Evolutionary conservation across 2,797 vertebrate genomes (phyloP).

Genomic region (Sus cebifrons): DNA sequence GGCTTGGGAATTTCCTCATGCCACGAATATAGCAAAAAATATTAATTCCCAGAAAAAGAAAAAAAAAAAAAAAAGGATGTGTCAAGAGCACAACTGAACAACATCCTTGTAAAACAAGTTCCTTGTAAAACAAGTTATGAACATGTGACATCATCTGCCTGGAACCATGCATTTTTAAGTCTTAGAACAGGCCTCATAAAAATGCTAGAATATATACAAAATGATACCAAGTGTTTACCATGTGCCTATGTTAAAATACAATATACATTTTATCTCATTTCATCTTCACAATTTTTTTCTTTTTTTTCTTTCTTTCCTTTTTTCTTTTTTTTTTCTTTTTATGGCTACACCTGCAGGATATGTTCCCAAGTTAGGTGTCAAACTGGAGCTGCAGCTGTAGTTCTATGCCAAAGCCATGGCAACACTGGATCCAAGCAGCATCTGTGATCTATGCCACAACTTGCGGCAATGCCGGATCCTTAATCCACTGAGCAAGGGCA

Average conservation of each 20-base stretch:
- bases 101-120: constrained; percentile 26
- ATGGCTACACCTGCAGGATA: no score
- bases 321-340: no score
- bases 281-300: background rate
- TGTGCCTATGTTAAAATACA: constrained; percentile 18
- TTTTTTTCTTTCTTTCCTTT: no score
- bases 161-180: background rate
- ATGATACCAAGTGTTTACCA: background rate
- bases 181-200: constrained; percentile 40
- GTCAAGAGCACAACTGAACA: background rate
- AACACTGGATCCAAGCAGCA: no score
- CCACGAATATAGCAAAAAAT: no score
- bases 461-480: no score
- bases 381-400: no score
- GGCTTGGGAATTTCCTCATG: no score
- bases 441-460: no score
- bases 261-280: background rate
- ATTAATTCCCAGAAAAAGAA: background rate
- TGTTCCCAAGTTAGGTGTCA: no score
- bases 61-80: constrained; percentile 3
- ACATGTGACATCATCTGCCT: background rate
- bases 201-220: background rate
- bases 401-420: no score
- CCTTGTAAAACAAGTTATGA: background rate
- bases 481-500: no score